A percentile compares a stretch with the other conserved stretches of the same genome.
Conservation (phyloP, 2,888 invertebrate species). For the Euproctis similis region DNA sequence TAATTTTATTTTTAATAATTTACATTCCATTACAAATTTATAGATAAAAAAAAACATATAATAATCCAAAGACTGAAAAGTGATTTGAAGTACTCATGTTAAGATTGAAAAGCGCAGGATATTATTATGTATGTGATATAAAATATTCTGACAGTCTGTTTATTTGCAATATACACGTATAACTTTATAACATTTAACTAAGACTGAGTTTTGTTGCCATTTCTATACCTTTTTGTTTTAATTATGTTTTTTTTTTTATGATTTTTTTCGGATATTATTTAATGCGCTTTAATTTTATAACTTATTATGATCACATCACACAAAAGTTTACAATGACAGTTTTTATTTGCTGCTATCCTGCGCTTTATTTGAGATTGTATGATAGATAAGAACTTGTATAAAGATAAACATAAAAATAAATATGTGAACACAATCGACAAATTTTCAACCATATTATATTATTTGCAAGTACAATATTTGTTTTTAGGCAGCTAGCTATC, state of each 20-base stretch:
- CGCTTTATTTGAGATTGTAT: slow-evolving; percentile 21
- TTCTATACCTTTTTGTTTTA: slow-evolving; percentile 18
- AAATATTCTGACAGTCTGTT: slow-evolving; percentile 7
- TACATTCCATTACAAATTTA: slow-evolving; percentile 37
- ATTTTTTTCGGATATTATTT: slow-evolving; percentile 7
- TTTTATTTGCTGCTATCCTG: slow-evolving; percentile 14
- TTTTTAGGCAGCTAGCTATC: slow-evolving; percentile 33
- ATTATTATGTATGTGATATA: too few species aligned
- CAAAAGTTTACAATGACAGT: too few species aligned
- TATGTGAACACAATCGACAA: too few species aligned
- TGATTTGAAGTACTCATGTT: slow-evolving; percentile 3
- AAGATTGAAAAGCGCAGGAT: slow-evolving; percentile 25
- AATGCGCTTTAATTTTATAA: slow-evolving; percentile 19
- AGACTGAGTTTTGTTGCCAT: slow-evolving; percentile 28
- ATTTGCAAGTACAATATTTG: slow-evolving; percentile 36
- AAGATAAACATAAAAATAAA: too few species aligned
- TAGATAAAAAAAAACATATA: too few species aligned
- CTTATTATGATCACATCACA: slow-evolving; percentile 15
- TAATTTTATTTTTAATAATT: slow-evolving; percentile 8
- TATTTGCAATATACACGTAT: slow-evolving; percentile 15
- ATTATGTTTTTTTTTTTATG: slow-evolving; percentile 9
- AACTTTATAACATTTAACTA: slow-evolving; percentile 11
- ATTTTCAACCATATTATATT: slow-evolving; percentile 4
- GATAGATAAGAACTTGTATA: too few species aligned
- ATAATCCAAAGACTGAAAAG: slow-evolving; percentile 42